phyloP scores from a whole-genome alignment of 2,888 invertebrate genomes.

The Leptinotarsa peninsularis region DNA sequence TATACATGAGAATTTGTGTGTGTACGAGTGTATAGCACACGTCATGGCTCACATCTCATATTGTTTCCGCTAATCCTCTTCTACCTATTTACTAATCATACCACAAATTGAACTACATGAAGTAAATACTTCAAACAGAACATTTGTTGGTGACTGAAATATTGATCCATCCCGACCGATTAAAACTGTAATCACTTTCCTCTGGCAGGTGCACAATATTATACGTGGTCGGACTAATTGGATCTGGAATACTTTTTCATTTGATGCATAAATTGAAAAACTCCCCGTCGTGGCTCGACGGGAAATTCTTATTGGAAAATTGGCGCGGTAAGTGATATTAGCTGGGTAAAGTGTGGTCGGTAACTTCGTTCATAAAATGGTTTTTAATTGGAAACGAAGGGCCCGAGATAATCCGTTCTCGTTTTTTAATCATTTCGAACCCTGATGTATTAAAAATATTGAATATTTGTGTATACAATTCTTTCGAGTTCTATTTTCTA shows the following conservation, averaged over 20 bases:
- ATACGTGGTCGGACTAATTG: slow-evolving; percentile 27
- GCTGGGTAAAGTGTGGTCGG: background rate
- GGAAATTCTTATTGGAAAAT: slow-evolving; percentile 24
- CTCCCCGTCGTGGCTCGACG: slow-evolving; percentile 13
- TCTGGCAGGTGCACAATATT: slow-evolving; percentile 27
- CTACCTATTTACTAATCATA: too few relatives aligned
- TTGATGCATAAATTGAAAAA: slow-evolving; percentile 26
- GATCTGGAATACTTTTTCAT: slow-evolving; percentile 22
- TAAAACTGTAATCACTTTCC: slow-evolving; percentile 21
- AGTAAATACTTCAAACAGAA: too few relatives aligned
- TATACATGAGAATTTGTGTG: too few relatives aligned
- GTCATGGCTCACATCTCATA: too few relatives aligned
- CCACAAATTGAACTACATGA: too few relatives aligned
- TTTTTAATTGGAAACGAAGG: background rate
- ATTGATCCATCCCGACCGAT: slow-evolving; percentile 8
- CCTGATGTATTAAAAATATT: background rate
- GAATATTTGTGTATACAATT: too few relatives aligned
- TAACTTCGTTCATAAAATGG: background rate
- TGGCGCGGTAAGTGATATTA: slow-evolving; percentile 15
- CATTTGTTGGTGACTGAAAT: background rate
- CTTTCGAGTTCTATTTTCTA: too few relatives aligned
- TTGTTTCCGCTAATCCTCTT: too few relatives aligned
- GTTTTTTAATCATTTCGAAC: background rate
- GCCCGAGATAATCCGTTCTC: background rate
- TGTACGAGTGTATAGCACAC: too few relatives aligned